phyloP scores from a whole-genome alignment of 2,888 invertebrate species.

The Brachylomia viminalis region DNA sequence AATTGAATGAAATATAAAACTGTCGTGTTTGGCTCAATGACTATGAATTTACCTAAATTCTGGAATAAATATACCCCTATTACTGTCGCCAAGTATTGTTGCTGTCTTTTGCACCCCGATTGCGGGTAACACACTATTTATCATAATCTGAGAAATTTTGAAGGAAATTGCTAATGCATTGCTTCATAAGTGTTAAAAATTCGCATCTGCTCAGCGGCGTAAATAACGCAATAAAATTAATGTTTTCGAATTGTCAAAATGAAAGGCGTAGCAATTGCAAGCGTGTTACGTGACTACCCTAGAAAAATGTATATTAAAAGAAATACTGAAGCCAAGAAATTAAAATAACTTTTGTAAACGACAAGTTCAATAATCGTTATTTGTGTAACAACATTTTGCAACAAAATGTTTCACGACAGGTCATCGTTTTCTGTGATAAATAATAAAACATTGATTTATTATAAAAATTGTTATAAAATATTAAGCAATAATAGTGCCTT shows the following conservation, averaged over 20 bases:
- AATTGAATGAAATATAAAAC: slow-evolving; percentile 9
- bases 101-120: no score
- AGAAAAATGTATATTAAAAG: background rate
- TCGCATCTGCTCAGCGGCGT: no score
- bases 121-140: no score
- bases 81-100: background rate
- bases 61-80: background rate
- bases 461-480: slow-evolving; percentile 44
- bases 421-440: slow-evolving; percentile 61
- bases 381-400: slow-evolving; percentile 17
- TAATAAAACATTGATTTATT: slow-evolving; percentile 49
- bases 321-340: background rate
- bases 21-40: background rate
- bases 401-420: slow-evolving; percentile 29
- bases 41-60: background rate
- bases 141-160: no score
- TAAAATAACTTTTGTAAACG: background rate
- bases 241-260: no score
- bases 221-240: no score
- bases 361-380: background rate
- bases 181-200: no score
- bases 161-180: no score
- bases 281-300: no score
- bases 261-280: no score
- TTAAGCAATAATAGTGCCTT: slow-evolving; percentile 63